phyloP scores from a whole-genome alignment of 2,888 invertebrate species.

The Archips xylosteana region DNA sequence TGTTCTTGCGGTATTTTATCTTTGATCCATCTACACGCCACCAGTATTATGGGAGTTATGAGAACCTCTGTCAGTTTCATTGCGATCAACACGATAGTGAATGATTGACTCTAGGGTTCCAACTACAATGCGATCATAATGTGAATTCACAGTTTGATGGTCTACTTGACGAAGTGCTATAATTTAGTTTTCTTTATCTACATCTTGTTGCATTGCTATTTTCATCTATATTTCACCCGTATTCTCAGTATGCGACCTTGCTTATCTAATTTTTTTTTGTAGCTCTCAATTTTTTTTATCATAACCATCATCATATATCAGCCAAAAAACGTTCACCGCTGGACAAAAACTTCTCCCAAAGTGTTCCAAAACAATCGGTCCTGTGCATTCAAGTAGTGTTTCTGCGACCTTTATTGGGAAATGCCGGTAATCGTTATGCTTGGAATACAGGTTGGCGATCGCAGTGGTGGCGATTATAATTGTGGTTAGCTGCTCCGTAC shows the following conservation, averaged over 20 bases:
- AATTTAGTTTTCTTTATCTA: not conserved
- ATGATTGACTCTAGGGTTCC: slow-evolving; percentile 33
- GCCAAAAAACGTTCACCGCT: no score
- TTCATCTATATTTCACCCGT: not conserved
- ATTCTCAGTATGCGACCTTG: no score
- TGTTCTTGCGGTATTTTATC: slow-evolving; percentile 56
- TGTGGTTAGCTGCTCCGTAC: no score
- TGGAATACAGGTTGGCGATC: no score
- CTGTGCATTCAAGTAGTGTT: no score
- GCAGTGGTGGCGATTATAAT: no score
- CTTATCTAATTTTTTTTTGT: not conserved
- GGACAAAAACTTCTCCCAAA: no score
- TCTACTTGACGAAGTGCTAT: not conserved
- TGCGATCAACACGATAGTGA: slow-evolving; percentile 28
- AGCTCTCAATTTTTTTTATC: no score
- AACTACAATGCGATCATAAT: slow-evolving; percentile 11
- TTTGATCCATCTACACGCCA: slow-evolving; percentile 40
- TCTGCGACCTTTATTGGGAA: no score
- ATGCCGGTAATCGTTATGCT: no score
- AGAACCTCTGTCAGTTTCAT: slow-evolving; percentile 36
- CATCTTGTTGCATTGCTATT: not conserved
- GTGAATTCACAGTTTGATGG: slow-evolving; percentile 5
- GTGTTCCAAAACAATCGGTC: no score
- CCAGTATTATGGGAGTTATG: slow-evolving; percentile 41
- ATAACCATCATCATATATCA: no score